Evolutionary conservation across 1,140 invertebrate species (phyloP), one percentile per base, ranked within the genome.

Genomic region (Drosophila parabipectinata): DNA sequence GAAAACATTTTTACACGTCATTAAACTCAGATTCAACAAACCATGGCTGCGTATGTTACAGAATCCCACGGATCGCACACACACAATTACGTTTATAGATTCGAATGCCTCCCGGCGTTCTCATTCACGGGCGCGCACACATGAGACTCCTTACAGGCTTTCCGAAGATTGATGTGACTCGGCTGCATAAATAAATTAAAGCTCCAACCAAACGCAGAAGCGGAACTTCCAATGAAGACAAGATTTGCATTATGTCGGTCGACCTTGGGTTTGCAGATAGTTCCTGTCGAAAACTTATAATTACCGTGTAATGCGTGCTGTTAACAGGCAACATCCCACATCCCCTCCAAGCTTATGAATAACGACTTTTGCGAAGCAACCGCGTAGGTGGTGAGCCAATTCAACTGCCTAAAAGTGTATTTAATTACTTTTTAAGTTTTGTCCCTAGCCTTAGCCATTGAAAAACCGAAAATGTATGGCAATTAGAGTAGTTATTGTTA

Each of bases 1-100:
- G 83, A 88, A 88, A 88, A 88, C 83, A 88, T 88, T 88, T 88
- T 88, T 88, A 88, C 83, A 88, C 84, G 83, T 89, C 83, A 88
- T 88, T 88, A 88, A 88, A 88, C 84, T 79, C 84, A 89, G 83
- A 89, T 89, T 88, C 83, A 88, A 78, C 83, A 73, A 88, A 89
- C 83, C 83, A 83, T 88, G 64, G 76, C 84, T 77, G 62, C 76
- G 79, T 74, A 88, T 79, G 61, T 88, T 73, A 89, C 83, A 79
- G 75, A 79, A 87, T 61, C 59, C 62, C 74, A 71, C 55, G 73
- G 45, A 68, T 64, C 30, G 37, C 44, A 28, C 7, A 50, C 30
- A 57, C 18, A 48, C 50, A 63, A 39, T 47, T 15, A 56, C 24
- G 79, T 45, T 55, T 54, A 56, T 45, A 58, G 28, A 56, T 48